Conservation (phyloP, 2,888 invertebrate genomes). For the Pseudococcus longispinus region DNA sequence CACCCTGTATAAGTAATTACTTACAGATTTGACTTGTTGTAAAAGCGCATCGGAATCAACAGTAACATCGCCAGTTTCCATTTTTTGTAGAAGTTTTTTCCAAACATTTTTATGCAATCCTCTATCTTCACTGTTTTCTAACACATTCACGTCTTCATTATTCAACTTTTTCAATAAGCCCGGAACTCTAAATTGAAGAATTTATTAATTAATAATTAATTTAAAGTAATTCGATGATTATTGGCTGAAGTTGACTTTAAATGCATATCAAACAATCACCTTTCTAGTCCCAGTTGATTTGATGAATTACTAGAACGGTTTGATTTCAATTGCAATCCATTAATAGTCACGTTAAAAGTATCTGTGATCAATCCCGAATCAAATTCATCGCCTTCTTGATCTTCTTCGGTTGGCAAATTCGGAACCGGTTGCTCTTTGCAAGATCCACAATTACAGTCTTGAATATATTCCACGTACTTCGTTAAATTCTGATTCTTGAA, state of each 20-base stretch:
- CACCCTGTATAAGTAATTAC: too few species aligned
- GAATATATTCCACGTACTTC: constrained; percentile 72
- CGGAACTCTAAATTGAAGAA: not conserved
- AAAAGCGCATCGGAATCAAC: not conserved
- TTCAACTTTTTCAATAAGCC: constrained; percentile 37
- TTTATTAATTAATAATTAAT: not conserved
- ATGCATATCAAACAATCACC: not conserved
- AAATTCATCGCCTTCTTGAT: constrained; percentile 15
- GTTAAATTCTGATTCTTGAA: constrained; percentile 67
- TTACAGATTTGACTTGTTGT: constrained; percentile 26
- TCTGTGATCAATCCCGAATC: constrained; percentile 12
- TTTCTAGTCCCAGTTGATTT: not conserved
- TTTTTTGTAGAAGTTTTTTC: constrained; percentile 42
- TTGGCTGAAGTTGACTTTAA: not conserved
- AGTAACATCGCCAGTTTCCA: not conserved
- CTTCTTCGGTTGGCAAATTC: constrained; percentile 6
- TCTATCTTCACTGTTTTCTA: constrained; percentile 11
- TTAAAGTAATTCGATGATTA: not conserved
- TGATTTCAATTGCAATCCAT: not conserved
- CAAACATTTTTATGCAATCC: constrained; percentile 50
- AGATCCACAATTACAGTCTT: constrained; percentile 72
- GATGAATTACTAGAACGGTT: constrained; percentile 8
- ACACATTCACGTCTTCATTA: constrained; percentile 49
- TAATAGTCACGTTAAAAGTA: constrained; percentile 17
- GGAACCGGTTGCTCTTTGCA: constrained; percentile 65